Conservation (phyloP, 2,113 vertebrate species). For the Hystrix cristata region DNA sequence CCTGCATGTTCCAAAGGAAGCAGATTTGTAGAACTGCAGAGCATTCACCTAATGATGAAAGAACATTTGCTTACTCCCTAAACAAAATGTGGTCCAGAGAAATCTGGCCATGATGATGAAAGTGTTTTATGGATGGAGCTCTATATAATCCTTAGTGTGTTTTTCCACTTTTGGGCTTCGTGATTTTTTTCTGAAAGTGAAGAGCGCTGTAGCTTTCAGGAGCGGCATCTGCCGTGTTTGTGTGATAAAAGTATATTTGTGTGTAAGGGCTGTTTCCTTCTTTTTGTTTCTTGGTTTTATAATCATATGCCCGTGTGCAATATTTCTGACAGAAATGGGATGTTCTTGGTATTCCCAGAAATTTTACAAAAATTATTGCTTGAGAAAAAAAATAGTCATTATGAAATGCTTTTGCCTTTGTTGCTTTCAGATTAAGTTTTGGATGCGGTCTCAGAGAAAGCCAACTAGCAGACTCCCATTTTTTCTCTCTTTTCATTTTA, state of each 20-base stretch:
- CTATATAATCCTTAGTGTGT: slow-evolving; percentile 80
- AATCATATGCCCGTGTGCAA: background rate
- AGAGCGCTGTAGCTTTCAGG: slow-evolving; percentile 44
- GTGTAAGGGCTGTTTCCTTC: slow-evolving; percentile 54
- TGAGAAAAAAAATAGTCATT: background rate
- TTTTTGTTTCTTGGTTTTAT: slow-evolving; percentile 66
- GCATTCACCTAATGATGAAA: slow-evolving; percentile 82
- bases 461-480: background rate
- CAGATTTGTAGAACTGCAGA: slow-evolving; percentile 79
- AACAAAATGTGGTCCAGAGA: slow-evolving; percentile 69
- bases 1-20: slow-evolving; percentile 73
- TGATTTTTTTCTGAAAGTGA: slow-evolving; percentile 28
- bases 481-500: background rate
- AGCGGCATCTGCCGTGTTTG: slow-evolving; percentile 46
- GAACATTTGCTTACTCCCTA: slow-evolving; percentile 85
- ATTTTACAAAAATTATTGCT: slow-evolving; percentile 38
- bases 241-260: slow-evolving; percentile 51
- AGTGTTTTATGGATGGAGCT: slow-evolving; percentile 83
- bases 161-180: slow-evolving; percentile 62
- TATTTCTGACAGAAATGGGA: background rate
- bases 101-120: slow-evolving; percentile 78
- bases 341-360: slow-evolving; percentile 48
- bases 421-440: slow-evolving; percentile 48
- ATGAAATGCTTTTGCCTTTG: slow-evolving; percentile 16
- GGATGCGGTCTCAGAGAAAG: background rate